Base-by-base conservation (phyloP, 2,797 vertebrate genomes). In the Mus caroli region DNA sequence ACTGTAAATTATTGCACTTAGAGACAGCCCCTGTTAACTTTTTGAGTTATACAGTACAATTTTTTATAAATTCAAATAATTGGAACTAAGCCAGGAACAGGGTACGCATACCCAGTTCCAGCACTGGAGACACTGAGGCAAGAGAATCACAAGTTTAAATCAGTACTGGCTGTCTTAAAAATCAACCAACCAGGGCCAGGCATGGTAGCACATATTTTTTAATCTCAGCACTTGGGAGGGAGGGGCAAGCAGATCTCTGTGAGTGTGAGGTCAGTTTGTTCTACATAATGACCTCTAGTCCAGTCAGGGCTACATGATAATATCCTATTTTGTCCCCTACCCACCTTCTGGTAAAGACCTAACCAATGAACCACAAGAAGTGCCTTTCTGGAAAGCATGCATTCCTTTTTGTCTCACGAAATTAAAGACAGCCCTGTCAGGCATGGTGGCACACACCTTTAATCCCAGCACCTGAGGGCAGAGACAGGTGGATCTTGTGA, bases 11-110 rank as follows among this genome's bases (percentile, higher is more conserved):
- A 73, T 75, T 69, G 13, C 86, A 78, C 22, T 20, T 37, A 71
- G 58, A 91, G 58, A 91, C 9, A 88, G 43, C 2, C 56, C 86
- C n/a, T 78, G 13, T 46, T 88, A 77, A 94, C 34, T 96, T 94
- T 83, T 69, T 67, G 20, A 76, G 58, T 28, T 83, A 91, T 83
- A 82, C 15, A 79, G 40, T 84, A 79, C 34, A 73, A 77, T 86
- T 52, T 83, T 82, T 94, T 78, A 13, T 54, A 13, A 11, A 60
- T 50, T 88, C 73, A 94, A 90, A 46, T 90, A 93, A 89, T 3
- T 94, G n/a, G 67, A 91, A 75, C 37, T 8, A 37, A 85, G 83
- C 31, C 28, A 52, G 83, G 62, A 62, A 31, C n/a, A 24, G 40
- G 54, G 83, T 17, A 84, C 26, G 67, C 40, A 64, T n/a, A 34